phyloP scores from a whole-genome alignment of 2,797 vertebrate species.

The Prionace glauca region DNA sequence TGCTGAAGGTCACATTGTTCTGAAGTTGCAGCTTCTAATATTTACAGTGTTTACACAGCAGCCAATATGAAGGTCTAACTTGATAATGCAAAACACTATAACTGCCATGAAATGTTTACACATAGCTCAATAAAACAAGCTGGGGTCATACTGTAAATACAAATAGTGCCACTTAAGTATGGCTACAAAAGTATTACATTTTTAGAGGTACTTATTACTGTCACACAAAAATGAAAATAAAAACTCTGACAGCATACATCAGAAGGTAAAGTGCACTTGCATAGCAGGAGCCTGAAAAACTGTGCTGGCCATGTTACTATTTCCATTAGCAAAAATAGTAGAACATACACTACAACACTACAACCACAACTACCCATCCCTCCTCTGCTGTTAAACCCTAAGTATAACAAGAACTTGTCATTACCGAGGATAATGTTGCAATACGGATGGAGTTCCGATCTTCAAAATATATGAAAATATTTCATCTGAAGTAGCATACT shows the following conservation, averaged over 20 bases:
- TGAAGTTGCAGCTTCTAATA: slow-evolving; percentile 32
- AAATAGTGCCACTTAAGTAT: background rate
- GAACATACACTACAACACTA: background rate
- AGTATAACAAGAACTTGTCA: background rate
- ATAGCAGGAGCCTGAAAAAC: background rate
- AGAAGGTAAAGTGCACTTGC: background rate
- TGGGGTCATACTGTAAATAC: background rate
- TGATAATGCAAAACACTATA: slow-evolving; percentile 31
- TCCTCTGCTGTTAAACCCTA: background rate
- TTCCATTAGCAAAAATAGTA: background rate
- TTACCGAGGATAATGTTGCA: background rate
- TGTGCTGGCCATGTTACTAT: background rate
- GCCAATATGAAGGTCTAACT: slow-evolving; percentile 22
- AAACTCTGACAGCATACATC: background rate
- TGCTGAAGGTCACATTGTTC: slow-evolving; percentile 25
- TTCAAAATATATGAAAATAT: background rate
- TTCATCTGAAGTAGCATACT: background rate
- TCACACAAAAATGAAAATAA: background rate
- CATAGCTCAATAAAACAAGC: background rate
- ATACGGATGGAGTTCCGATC: background rate
- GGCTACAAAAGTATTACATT: background rate
- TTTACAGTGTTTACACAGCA: slow-evolving; percentile 33
- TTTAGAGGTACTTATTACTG: background rate
- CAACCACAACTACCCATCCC: too few species aligned
- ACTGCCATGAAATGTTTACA: slow-evolving; percentile 19